Base-by-base conservation (phyloP, 1,140 invertebrate genomes). In the Tenebrio molitor region DNA sequence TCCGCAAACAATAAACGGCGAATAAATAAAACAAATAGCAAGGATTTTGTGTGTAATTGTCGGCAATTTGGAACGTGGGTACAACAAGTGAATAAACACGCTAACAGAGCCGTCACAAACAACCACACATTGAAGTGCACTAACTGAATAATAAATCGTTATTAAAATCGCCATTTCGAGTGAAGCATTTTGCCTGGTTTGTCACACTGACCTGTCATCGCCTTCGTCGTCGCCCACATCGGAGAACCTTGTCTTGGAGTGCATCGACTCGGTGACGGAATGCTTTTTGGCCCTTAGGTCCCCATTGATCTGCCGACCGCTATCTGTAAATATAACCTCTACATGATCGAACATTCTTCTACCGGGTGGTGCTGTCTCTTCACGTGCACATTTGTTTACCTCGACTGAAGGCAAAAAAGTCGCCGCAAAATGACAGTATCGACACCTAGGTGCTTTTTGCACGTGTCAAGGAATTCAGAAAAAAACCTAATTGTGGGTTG, bases 181-280 rank as follows among this genome's bases (percentile, higher is more conserved):
- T n/a, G n/a, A n/a, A n/a, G n/a, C n/a, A n/a, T n/a, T n/a, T n/a
- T n/a, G n/a, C n/a, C n/a, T n/a, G n/a, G n/a, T n/a, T n/a, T n/a
- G n/a, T n/a, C n/a, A n/a, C n/a, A n/a, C 78, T 76, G 68, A 80
- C 79, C 74, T 79, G 33, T 80, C 74, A 58, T 80, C 73, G 6
- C 3, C 21, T 21, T 74, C 72, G 14, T 74, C 73, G 15, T 77
- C 77, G 8, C 36, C 72, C 7, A 75, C 66, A 15, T 82, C 77
- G 0, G 80, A 81, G 74, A 81, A 81, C 44, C 78, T 70, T 7
- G 81, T 75, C 76, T 76, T 81, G 10, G 81, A 82, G 74, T 79
- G 72, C 12, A 80, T 36, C 1, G 80, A 81, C 25, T 82, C 81
- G 4, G 78, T 76, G n/a, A 77, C 74, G 6, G 81, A 82, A 64